A percentile compares a stretch with the other conserved stretches of the same genome.
These are phyloP conservation scores for Pedionomus torquatus DNA, from an alignment of 2,113 vertebrate genomes.

Conservation along the genomic window DNA sequence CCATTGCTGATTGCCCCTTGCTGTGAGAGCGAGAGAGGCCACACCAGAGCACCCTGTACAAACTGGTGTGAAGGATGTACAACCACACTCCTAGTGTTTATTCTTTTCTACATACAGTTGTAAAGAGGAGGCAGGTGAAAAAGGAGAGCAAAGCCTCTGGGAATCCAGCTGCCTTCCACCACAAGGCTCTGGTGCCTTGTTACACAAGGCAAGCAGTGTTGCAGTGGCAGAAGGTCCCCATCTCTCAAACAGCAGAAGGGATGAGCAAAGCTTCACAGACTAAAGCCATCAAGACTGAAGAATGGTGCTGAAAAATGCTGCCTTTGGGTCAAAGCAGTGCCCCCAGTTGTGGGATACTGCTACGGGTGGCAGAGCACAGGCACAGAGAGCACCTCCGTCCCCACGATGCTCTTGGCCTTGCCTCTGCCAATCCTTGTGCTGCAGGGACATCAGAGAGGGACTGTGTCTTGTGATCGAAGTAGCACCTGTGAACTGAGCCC, in stretches of 20 bases:
- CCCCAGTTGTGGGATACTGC: too few species aligned
- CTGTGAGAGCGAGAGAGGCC: neutral
- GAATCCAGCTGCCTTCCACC: neutral
- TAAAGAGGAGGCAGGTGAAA: neutral
- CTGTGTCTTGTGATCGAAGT: fast-evolving
- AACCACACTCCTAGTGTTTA: neutral
- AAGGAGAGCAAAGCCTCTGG: neutral
- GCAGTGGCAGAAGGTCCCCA: neutral
- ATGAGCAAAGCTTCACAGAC: fast-evolving
- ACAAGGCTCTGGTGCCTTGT: neutral
- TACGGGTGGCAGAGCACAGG: neutral
- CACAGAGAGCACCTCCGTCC: fast-evolving
- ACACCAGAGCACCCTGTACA: fast-evolving
- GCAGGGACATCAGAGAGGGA: neutral
- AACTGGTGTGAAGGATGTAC: neutral
- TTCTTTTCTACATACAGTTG: neutral
- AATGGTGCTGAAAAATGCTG: neutral
- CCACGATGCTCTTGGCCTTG: neutral
- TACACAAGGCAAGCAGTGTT: neutral
- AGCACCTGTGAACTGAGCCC: neutral
- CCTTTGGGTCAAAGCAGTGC: neutral
- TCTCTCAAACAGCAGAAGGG: fast-evolving
- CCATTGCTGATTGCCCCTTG: neutral
- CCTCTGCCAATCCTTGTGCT: neutral
- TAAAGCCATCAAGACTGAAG: neutral